These are phyloP conservation scores for Poecilobothrus nobilitatus DNA, from an alignment of 2,888 invertebrate species.

Conservation along the genomic window DNA sequence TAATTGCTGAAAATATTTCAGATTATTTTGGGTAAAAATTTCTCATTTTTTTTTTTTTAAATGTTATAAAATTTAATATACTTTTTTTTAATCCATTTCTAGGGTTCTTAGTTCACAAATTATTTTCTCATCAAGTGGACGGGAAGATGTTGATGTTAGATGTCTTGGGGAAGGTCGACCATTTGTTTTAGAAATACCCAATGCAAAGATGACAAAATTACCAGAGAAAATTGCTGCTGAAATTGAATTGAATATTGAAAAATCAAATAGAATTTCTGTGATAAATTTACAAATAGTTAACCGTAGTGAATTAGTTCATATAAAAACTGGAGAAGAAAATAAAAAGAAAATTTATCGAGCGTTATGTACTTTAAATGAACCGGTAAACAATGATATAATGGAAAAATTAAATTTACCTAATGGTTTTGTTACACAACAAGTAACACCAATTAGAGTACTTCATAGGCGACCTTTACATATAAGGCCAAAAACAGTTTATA, in stretches of 20 bases:
- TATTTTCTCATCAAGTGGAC: conserved; percentile 84
- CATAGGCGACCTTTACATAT: conserved; percentile 71
- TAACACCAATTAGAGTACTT: conserved; percentile 83
- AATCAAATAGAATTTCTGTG: conserved; percentile 49
- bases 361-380: conserved; percentile 52
- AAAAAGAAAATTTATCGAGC: conserved; percentile 85
- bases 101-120: conserved; percentile 37
- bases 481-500: conserved; percentile 58
- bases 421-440: conserved; percentile 59
- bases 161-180: conserved; percentile 88
- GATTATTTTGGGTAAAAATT: conserved; percentile 51
- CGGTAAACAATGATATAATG: conserved; percentile 48
- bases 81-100: conserved; percentile 20
- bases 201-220: conserved; percentile 53
- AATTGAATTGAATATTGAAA: conserved; percentile 51
- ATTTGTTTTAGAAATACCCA: conserved; percentile 77
- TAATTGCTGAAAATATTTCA: conserved; percentile 62
- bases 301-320: conserved; percentile 56
- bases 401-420: conserved; percentile 41
- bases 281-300: conserved; percentile 57
- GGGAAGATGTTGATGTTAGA: conserved; percentile 96
- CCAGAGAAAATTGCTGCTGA: conserved; percentile 45
- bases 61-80: not conserved
- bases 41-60: too few species aligned
- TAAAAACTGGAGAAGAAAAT: conserved; percentile 80